A percentile compares a stretch with the other conserved stretches of the same genome.
These are phyloP conservation scores for Lepidochitona cinerea DNA, from an alignment of 2,888 invertebrate genomes.

Conservation along the genomic window DNA sequence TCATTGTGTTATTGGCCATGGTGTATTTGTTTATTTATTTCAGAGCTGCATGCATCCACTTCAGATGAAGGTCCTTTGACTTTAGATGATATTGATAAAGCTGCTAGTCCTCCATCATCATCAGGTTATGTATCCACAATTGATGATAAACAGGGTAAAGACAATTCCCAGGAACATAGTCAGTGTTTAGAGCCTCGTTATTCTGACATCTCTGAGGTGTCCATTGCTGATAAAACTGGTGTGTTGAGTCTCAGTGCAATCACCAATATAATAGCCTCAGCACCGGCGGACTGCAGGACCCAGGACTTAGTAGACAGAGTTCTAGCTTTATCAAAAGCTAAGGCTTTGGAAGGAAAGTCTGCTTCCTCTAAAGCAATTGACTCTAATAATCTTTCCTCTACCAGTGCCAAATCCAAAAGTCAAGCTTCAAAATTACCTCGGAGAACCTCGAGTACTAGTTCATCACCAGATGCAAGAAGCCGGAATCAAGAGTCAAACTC, in stretches of 20 bases:
- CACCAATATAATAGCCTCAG: constrained; percentile 21
- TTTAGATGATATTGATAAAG: not conserved
- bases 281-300: constrained; percentile 17
- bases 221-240: constrained; percentile 6
- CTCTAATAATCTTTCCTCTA: not conserved
- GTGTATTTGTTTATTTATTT: not conserved
- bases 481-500: not conserved
- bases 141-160: not conserved
- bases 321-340: not conserved
- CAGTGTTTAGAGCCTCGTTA: not conserved
- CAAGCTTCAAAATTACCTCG: not conserved
- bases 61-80: not conserved
- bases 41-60: not conserved
- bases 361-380: not conserved
- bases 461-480: not conserved
- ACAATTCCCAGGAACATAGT: not conserved
- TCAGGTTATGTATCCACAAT: not conserved
- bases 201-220: constrained; percentile 7
- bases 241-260: constrained; percentile 28
- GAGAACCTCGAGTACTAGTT: not conserved
- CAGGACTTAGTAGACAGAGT: constrained; percentile 18
- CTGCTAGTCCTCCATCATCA: not conserved
- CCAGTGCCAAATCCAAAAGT: not conserved
- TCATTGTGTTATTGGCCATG: too few relatives aligned
- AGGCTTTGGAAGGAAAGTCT: not conserved